These are phyloP conservation scores for Wasmannia auropunctata DNA, from an alignment of 1,140 invertebrate genomes.

Conservation along the genomic window DNA sequence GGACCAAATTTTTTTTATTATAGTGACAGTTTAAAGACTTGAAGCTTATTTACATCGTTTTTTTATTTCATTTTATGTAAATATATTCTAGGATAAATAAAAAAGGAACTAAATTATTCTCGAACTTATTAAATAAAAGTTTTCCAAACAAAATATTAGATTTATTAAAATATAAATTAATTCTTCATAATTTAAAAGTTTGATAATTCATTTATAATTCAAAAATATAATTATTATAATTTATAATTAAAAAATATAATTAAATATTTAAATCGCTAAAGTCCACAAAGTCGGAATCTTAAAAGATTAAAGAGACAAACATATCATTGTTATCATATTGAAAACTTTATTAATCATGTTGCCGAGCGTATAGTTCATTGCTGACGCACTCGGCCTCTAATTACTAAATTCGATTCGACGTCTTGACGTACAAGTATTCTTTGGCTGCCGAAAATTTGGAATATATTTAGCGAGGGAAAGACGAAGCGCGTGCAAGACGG, in stretches of 20 bases:
- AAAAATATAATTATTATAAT: not conserved
- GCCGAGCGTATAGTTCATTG: slow-evolving; percentile 52
- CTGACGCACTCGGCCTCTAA: slow-evolving; percentile 35
- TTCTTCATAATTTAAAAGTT: not conserved
- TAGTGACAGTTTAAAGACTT: not conserved
- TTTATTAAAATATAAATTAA: not conserved
- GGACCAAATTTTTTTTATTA: not conserved
- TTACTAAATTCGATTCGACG: slow-evolving; percentile 49
- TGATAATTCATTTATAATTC: too few relatives aligned
- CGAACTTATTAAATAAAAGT: not conserved
- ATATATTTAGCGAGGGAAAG: slow-evolving; percentile 4
- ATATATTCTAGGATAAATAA: not conserved
- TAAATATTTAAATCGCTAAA: not conserved
- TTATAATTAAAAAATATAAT: not conserved
- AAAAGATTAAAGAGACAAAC: too few relatives aligned
- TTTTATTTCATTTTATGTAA: not conserved
- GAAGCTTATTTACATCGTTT: too few relatives aligned
- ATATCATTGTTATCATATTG: too few relatives aligned
- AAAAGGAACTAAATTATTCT: not conserved
- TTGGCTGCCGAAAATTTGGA: slow-evolving; percentile 23
- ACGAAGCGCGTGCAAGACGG: slow-evolving; percentile 20
- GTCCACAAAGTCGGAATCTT: not conserved
- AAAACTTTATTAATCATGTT: not conserved
- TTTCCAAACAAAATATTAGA: not conserved
- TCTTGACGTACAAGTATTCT: slow-evolving; percentile 42